Evolutionary conservation across 2,113 vertebrate genomes (phyloP).

Genomic region (Tonatia bakeri): DNA sequence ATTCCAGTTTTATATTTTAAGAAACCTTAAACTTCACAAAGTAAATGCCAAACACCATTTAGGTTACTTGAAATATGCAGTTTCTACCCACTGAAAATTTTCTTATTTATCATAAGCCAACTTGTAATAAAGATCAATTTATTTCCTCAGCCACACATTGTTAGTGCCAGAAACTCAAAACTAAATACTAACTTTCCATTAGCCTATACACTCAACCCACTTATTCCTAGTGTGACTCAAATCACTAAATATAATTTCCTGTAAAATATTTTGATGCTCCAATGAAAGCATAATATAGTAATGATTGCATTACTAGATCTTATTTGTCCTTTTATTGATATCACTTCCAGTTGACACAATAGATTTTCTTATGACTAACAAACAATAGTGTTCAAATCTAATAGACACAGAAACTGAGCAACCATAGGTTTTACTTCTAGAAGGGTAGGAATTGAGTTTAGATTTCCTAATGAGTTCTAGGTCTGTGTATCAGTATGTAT

Average conservation of each 20-base stretch:
- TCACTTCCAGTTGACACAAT: neutral
- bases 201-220: neutral
- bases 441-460: neutral
- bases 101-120: neutral
- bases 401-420: neutral
- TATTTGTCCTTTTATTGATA: neutral
- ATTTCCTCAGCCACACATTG: neutral
- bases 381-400: neutral
- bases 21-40: neutral
- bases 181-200: neutral
- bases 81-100: neutral
- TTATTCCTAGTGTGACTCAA: constrained; percentile 10
- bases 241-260: neutral
- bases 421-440: neutral
- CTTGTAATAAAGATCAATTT: neutral
- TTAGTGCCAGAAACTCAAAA: neutral
- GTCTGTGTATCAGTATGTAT: neutral
- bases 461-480: neutral
- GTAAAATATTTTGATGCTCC: neutral
- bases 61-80: neutral
- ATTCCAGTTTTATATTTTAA: neutral
- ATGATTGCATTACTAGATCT: neutral
- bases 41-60: neutral
- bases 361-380: neutral
- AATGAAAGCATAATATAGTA: neutral